Conservation (phyloP, 1,140 invertebrate genomes). For the Trichoplusia ni region DNA sequence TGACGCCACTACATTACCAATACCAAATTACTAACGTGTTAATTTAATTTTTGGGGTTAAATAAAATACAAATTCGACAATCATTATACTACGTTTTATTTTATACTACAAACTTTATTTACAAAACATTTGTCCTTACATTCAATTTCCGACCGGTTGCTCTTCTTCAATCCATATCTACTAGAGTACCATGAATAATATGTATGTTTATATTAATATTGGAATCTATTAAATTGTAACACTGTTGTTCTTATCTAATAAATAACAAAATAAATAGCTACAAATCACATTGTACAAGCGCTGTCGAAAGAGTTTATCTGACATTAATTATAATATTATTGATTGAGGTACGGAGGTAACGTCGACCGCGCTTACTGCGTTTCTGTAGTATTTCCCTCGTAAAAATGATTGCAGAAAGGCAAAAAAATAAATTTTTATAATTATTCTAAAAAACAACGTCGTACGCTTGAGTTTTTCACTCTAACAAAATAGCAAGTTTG, state of each 20-base stretch:
- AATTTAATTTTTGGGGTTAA: slow-evolving; percentile 24
- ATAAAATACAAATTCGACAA: slow-evolving; percentile 67
- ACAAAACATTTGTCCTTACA: slow-evolving; percentile 66
- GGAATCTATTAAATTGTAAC: slow-evolving; percentile 31
- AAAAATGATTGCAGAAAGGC: slow-evolving; percentile 76
- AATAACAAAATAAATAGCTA: slow-evolving; percentile 68
- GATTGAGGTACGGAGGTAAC: slow-evolving; percentile 41
- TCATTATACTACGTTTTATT: slow-evolving; percentile 77
- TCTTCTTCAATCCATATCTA: slow-evolving; percentile 12
- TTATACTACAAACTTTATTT: slow-evolving; percentile 70
- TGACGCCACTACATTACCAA: slow-evolving; percentile 36
- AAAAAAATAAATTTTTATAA: slow-evolving; percentile 52
- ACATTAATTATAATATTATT: slow-evolving; percentile 19
- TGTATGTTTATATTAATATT: slow-evolving; percentile 13
- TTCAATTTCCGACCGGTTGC: slow-evolving; percentile 25
- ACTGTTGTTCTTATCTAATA: slow-evolving; percentile 56
- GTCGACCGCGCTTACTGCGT: slow-evolving; percentile 54
- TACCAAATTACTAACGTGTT: slow-evolving; percentile 44
- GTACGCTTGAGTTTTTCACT: slow-evolving; percentile 28
- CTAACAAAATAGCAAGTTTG: not conserved
- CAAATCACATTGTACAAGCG: slow-evolving; percentile 56
- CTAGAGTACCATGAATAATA: slow-evolving; percentile 27
- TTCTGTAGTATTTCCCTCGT: slow-evolving; percentile 67
- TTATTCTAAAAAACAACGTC: slow-evolving; percentile 49
- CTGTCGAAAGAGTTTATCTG: slow-evolving; percentile 41